phyloP scores from a whole-genome alignment of 1,140 invertebrate species.

The Bradysia coprophila region DNA sequence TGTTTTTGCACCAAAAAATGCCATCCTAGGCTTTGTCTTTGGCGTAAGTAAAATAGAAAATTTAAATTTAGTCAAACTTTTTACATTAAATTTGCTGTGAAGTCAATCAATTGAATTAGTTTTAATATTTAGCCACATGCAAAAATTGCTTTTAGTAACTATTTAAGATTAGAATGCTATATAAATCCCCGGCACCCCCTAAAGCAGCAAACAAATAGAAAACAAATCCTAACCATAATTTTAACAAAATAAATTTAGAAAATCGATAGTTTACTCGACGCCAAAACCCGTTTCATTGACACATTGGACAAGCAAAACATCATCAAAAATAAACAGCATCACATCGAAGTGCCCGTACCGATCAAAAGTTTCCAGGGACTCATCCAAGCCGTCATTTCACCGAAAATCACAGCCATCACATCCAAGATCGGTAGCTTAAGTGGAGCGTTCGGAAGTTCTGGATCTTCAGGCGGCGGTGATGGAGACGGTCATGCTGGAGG shows the following conservation, averaged over 20 bases:
- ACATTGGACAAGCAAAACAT: constrained; percentile 48
- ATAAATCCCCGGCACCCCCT: too few relatives aligned
- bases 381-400: constrained; percentile 30
- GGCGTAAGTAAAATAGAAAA: constrained; percentile 51
- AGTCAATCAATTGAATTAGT: too few relatives aligned
- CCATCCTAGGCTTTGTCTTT: constrained; percentile 56
- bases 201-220: too few relatives aligned
- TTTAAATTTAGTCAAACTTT: too few relatives aligned
- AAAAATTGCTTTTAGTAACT: too few relatives aligned
- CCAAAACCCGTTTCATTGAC: constrained; percentile 46
- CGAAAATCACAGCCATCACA: constrained; percentile 36
- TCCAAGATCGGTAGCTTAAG: constrained; percentile 18
- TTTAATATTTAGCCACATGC: too few relatives aligned
- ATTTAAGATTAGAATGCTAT: too few relatives aligned
- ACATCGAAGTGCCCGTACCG: constrained; percentile 41
- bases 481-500: constrained; percentile 18
- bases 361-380: constrained; percentile 23
- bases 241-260: too few relatives aligned
- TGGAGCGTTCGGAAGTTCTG: constrained; percentile 15
- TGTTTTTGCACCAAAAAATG: constrained; percentile 52
- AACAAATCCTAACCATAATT: too few relatives aligned
- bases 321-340: constrained; percentile 48
- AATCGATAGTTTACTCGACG: constrained; percentile 54
- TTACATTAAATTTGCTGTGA: too few relatives aligned
- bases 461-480: constrained; percentile 13